phyloP scores from a whole-genome alignment of 1,140 invertebrate species.

The Tetramorium parvispinum region DNA sequence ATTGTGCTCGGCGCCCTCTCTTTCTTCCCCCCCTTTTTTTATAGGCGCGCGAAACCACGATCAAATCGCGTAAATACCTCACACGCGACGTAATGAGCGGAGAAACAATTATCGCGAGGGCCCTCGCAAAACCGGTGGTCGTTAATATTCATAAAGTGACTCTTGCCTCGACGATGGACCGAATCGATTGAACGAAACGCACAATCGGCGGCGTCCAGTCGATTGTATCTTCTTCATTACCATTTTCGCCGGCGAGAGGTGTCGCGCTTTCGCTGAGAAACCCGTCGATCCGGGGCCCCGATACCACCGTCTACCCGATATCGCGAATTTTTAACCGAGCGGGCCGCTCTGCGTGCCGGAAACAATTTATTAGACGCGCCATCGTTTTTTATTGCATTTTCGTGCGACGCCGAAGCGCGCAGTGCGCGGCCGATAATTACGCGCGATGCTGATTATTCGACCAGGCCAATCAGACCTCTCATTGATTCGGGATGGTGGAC shows the following conservation, averaged over 20 bases:
- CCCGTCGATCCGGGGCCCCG: constrained; percentile 26
- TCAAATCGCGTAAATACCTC: constrained; percentile 50
- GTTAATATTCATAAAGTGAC: constrained; percentile 57
- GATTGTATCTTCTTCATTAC: constrained; percentile 57
- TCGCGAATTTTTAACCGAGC: constrained; percentile 5
- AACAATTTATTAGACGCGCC: constrained; percentile 48
- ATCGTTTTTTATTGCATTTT: constrained; percentile 19
- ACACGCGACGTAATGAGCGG: constrained; percentile 43
- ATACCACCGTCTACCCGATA: constrained; percentile 16
- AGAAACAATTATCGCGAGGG: constrained; percentile 44
- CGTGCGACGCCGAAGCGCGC: background rate
- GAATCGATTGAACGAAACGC: constrained; percentile 32
- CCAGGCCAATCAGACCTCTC: constrained; percentile 18
- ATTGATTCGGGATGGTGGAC: constrained; percentile 24
- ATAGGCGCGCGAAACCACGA: background rate
- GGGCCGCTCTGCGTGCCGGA: background rate
- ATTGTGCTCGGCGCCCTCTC: background rate
- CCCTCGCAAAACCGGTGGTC: constrained; percentile 36
- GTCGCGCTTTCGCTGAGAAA: constrained; percentile 40
- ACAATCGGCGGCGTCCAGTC: constrained; percentile 21
- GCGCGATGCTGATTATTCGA: constrained; percentile 37
- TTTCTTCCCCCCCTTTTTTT: background rate
- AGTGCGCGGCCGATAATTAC: constrained; percentile 39
- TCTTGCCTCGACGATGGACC: constrained; percentile 15
- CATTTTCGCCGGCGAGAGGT: constrained; percentile 40